These are phyloP conservation scores for Notoglanidium macrostoma DNA, from an alignment of 2,797 vertebrate species.

Conservation along the genomic window DNA sequence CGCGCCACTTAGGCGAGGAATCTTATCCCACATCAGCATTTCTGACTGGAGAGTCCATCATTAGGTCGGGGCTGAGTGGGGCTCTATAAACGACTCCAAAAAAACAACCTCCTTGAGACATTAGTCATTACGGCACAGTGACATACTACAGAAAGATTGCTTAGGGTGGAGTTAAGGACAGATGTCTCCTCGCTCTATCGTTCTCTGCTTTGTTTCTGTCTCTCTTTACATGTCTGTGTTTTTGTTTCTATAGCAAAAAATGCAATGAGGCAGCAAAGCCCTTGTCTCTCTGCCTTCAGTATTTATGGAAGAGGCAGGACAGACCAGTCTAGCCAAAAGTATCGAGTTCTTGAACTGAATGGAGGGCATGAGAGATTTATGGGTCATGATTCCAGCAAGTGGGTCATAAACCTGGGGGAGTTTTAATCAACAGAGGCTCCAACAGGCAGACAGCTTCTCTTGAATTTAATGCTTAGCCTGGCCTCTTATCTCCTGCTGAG, in stretches of 20 bases:
- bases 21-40: slow-evolving; percentile 30
- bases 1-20: slow-evolving; percentile 16
- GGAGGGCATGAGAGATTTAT: slow-evolving; percentile 45
- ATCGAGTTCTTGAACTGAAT: slow-evolving; percentile 26
- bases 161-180: slow-evolving; percentile 26
- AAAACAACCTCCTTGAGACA: slow-evolving; percentile 43
- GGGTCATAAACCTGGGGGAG: slow-evolving; percentile 40
- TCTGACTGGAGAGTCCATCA: slow-evolving; percentile 31
- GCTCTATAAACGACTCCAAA: slow-evolving; percentile 24
- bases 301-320: slow-evolving; percentile 39
- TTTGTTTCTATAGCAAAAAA: slow-evolving; percentile 36
- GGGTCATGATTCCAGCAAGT: slow-evolving; percentile 42
- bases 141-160: slow-evolving; percentile 32
- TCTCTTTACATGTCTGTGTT: slow-evolving; percentile 2
- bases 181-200: not conserved
- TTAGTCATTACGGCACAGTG: slow-evolving; percentile 31
- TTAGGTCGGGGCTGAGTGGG: slow-evolving; percentile 38
- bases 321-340: slow-evolving; percentile 28
- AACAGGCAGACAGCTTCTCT: slow-evolving; percentile 30
- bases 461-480: slow-evolving; percentile 20
- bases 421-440: slow-evolving; percentile 47
- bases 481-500: slow-evolving; percentile 40
- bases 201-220: slow-evolving; percentile 10
- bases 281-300: slow-evolving; percentile 14
- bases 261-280: slow-evolving; percentile 45